These are phyloP conservation scores for Pyrrhosoma nymphula DNA, from an alignment of 2,888 invertebrate genomes.

Conservation along the genomic window DNA sequence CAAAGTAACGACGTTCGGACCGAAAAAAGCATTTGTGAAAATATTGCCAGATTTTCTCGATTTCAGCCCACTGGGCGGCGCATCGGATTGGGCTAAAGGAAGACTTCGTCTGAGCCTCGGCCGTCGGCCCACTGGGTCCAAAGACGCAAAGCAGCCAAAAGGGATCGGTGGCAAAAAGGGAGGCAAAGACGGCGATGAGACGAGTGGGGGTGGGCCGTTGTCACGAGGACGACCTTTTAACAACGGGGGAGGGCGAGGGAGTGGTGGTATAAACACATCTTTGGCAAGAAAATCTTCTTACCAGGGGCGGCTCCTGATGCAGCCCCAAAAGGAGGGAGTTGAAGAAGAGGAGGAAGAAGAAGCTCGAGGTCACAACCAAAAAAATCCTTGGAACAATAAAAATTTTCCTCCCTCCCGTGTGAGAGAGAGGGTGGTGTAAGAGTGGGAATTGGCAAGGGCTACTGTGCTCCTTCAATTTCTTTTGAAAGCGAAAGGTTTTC, in stretches of 20 bases:
- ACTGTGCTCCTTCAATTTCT: slow-evolving; percentile 28
- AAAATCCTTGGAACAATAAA: slow-evolving; percentile 56
- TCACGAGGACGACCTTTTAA: slow-evolving; percentile 28
- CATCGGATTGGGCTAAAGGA: too few relatives aligned
- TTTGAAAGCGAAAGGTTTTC: slow-evolving; percentile 39
- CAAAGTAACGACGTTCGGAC: too few relatives aligned
- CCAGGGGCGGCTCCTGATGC: slow-evolving; percentile 31
- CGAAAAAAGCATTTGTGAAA: too few relatives aligned
- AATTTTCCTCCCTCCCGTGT: background rate
- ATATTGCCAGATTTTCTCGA: too few relatives aligned
- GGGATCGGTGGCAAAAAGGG: background rate
- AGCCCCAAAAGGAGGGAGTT: background rate
- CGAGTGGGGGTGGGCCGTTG: background rate
- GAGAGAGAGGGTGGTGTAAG: background rate
- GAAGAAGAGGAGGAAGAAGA: background rate
- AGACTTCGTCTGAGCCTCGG: too few relatives aligned
- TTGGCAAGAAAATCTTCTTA: background rate
- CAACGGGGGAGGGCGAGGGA: background rate
- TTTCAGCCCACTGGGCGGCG: too few relatives aligned
- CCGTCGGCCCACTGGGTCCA: background rate
- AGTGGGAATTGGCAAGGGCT: slow-evolving; percentile 22
- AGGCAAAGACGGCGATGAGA: background rate
- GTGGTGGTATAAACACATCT: too few relatives aligned
- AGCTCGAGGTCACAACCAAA: slow-evolving; percentile 42
- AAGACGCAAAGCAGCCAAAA: background rate